Evolutionary conservation across 2,797 vertebrate genomes (phyloP).

Genomic region (Bufotes viridis): DNA sequence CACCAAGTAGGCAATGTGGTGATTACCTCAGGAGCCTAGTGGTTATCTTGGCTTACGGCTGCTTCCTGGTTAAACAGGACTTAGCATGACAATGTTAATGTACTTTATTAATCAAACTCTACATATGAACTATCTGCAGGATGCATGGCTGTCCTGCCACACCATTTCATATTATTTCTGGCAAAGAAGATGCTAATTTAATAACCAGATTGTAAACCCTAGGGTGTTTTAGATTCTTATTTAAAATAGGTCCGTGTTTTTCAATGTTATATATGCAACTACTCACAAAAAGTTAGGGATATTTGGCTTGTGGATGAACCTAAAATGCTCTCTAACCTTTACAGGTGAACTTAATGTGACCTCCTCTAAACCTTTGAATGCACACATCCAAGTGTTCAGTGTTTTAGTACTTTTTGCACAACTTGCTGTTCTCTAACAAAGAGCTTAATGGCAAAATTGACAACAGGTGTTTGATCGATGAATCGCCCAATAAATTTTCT

Average conservation of each 20-base stretch:
- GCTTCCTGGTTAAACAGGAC: not conserved
- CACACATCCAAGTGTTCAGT: too few species aligned
- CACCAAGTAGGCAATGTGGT: not conserved
- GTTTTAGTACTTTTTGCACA: too few species aligned
- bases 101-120: not conserved
- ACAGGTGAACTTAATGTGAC: too few species aligned
- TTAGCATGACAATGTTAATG: not conserved
- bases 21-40: not conserved
- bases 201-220: not conserved
- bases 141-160: not conserved
- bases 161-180: conserved; percentile 26
- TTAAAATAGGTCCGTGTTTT: not conserved
- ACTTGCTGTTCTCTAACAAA: too few species aligned
- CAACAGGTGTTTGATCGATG: too few species aligned
- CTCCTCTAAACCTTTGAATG: too few species aligned
- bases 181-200: not conserved
- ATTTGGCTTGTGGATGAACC: too few species aligned
- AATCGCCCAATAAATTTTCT: too few species aligned
- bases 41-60: not conserved
- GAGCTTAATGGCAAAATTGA: too few species aligned
- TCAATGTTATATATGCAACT: too few species aligned
- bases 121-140: conserved; percentile 20
- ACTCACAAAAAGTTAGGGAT: too few species aligned
- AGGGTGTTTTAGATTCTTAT: not conserved
- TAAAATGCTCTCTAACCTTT: too few species aligned